A percentile compares a stretch with the other conserved stretches of the same genome.
Conservation (phyloP, 1,140 invertebrate genomes). For the Ips typographus region DNA sequence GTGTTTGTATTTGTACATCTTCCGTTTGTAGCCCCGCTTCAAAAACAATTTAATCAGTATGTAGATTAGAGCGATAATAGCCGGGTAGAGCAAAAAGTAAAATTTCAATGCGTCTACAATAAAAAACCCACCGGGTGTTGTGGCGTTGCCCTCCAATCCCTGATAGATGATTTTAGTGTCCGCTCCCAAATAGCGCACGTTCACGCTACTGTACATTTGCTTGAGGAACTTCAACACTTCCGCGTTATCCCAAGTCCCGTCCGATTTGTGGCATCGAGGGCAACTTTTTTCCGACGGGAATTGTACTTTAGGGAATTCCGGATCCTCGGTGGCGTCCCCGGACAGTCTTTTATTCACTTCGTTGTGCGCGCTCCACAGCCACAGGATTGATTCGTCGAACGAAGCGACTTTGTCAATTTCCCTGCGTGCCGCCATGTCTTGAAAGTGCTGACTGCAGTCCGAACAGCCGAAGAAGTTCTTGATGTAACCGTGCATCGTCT, state of each 20-base stretch:
- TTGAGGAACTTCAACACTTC: slow-evolving; percentile 76
- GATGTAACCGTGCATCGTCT: slow-evolving; percentile 85
- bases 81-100: slow-evolving; percentile 71
- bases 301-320: slow-evolving; percentile 83
- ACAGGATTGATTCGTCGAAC: slow-evolving; percentile 78
- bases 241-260: slow-evolving; percentile 67
- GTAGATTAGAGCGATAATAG: slow-evolving; percentile 68
- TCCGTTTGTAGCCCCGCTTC: slow-evolving; percentile 69
- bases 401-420: slow-evolving; percentile 68
- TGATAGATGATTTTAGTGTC: slow-evolving; percentile 46
- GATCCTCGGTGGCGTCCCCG: slow-evolving; percentile 89
- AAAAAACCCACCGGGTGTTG: slow-evolving; percentile 49
- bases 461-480: slow-evolving; percentile 93
- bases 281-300: slow-evolving; percentile 79
- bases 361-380: slow-evolving; percentile 96
- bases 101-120: slow-evolving; percentile 60
- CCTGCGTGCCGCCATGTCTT: slow-evolving; percentile 70
- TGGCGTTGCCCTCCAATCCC: slow-evolving; percentile 22
- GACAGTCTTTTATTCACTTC: slow-evolving; percentile 86
- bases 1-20: slow-evolving; percentile 60
- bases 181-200: slow-evolving; percentile 48
- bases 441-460: slow-evolving; percentile 88
- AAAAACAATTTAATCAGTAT: slow-evolving; percentile 77
- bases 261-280: slow-evolving; percentile 63
- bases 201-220: slow-evolving; percentile 64